Conservation (phyloP, 2,113 vertebrate genomes). For the Erinaceus europaeus region DNA sequence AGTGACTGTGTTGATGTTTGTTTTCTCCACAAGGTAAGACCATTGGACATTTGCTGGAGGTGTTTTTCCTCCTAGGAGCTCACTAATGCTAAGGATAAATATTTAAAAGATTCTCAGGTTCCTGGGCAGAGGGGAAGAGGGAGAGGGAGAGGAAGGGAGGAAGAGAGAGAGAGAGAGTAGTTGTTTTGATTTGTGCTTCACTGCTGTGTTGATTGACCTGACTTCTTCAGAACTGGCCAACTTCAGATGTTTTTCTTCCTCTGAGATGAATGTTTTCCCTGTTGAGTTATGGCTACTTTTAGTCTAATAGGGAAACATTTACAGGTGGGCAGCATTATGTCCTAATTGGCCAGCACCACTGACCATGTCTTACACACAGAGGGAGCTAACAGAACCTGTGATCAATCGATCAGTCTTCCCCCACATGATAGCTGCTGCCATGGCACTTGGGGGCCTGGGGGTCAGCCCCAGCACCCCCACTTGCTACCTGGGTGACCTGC, state of each 20-base stretch:
- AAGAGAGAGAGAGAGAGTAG: neutral
- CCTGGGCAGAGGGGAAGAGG: no score
- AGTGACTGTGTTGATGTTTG: no score
- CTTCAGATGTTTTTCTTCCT: neutral
- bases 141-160: no score
- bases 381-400: slow-evolving; percentile 60
- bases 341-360: slow-evolving; percentile 42
- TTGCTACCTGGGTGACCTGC: neutral
- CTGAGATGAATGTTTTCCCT: slow-evolving; percentile 30
- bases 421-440: neutral
- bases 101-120: neutral
- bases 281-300: slow-evolving; percentile 72
- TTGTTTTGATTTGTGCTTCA: neutral
- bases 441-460: neutral
- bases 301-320: slow-evolving; percentile 55
- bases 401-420: slow-evolving; percentile 9
- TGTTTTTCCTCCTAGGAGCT: neutral
- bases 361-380: slow-evolving; percentile 15
- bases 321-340: slow-evolving; percentile 1
- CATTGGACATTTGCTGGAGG: neutral
- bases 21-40: neutral
- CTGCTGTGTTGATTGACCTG: neutral
- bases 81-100: neutral
- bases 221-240: no score
- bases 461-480: neutral